A percentile compares a stretch with the other conserved stretches of the same genome.
phyloP scores from a whole-genome alignment of 2,797 vertebrate species.

The Dendrocincla tyrannina region DNA sequence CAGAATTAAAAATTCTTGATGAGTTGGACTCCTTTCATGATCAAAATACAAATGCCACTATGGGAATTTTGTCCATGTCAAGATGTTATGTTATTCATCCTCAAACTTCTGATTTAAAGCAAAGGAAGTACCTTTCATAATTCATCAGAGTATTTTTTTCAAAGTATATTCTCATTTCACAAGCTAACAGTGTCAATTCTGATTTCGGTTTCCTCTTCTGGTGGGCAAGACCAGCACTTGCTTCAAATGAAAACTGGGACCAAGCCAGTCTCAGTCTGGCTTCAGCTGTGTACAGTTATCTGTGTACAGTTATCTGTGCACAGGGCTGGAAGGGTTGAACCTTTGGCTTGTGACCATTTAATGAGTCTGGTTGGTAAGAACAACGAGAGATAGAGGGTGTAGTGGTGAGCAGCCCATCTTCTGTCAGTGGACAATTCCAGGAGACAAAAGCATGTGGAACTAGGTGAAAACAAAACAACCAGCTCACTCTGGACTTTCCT shows the following conservation, averaged over 20 bases:
- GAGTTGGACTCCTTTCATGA: conserved; percentile 19
- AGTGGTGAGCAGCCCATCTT: not conserved
- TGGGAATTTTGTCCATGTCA: not conserved
- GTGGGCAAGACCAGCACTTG: fast-evolving
- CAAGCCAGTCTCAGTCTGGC: not conserved
- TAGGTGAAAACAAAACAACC: not conserved
- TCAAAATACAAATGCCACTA: conserved; percentile 9
- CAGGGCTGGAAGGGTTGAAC: not conserved
- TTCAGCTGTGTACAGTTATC: not conserved
- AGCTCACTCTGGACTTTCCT: not conserved
- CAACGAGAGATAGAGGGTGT: fast-evolving
- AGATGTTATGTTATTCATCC: not conserved
- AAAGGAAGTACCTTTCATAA: not conserved
- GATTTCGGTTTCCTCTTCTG: not conserved
- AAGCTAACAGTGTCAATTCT: not conserved
- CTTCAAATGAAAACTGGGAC: not conserved
- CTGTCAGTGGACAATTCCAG: not conserved
- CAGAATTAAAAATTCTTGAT: conserved; percentile 17
- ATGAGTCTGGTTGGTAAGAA: not conserved
- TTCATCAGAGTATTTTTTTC: not conserved
- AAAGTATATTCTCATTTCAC: not conserved
- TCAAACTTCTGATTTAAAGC: not conserved
- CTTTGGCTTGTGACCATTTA: not conserved
- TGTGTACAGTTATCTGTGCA: not conserved
- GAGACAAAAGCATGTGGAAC: not conserved